Conservation (phyloP, 1,140 invertebrate species). For the Calycopis cecrops region DNA sequence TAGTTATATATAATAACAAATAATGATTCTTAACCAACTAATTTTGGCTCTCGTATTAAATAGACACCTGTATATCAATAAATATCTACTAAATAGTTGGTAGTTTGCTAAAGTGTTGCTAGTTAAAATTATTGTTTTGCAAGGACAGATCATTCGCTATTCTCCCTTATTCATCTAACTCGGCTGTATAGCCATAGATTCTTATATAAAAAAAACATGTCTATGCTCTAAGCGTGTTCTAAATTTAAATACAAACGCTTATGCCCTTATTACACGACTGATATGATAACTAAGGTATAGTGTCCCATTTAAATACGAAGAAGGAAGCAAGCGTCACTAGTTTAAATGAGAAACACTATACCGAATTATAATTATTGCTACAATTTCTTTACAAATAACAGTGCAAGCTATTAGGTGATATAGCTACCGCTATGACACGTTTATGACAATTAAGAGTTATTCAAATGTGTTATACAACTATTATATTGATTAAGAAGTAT, state of each 20-base stretch:
- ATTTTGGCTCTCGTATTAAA: too few relatives aligned
- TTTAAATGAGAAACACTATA: slow-evolving; percentile 20
- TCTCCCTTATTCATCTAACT: too few relatives aligned
- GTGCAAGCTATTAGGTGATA: slow-evolving; percentile 66
- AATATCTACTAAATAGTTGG: too few relatives aligned
- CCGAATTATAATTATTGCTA: slow-evolving; percentile 44
- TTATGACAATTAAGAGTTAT: slow-evolving; percentile 8
- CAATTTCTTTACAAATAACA: slow-evolving; percentile 46
- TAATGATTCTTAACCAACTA: too few relatives aligned
- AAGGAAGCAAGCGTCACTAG: background rate
- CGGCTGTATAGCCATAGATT: too few relatives aligned
- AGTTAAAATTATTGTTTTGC: too few relatives aligned
- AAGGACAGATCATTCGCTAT: too few relatives aligned
- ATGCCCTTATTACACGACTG: slow-evolving; percentile 43
- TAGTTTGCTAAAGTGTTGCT: too few relatives aligned
- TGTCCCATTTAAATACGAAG: slow-evolving; percentile 5
- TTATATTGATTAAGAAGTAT: too few relatives aligned
- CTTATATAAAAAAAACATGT: background rate
- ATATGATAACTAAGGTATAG: slow-evolving; percentile 28
- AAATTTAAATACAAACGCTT: slow-evolving; percentile 10
- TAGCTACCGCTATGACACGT: slow-evolving; percentile 2
- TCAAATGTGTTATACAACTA: background rate
- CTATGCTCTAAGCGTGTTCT: background rate
- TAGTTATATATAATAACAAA: too few relatives aligned
- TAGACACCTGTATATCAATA: too few relatives aligned